Conservation (phyloP, 2,797 vertebrate species). For the Helarctos malayanus region DNA sequence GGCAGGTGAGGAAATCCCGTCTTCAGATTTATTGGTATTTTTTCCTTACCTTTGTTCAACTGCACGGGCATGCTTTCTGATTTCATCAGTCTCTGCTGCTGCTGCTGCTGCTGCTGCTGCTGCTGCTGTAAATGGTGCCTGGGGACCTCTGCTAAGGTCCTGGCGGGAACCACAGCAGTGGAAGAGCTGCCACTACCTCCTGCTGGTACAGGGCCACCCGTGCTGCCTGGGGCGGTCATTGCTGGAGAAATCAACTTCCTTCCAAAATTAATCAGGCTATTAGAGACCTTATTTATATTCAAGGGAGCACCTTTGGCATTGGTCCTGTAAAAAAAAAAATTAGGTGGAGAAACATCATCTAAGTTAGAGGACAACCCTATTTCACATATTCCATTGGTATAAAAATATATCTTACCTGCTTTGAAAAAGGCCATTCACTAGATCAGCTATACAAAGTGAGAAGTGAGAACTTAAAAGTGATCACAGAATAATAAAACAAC, state of each 20-base stretch:
- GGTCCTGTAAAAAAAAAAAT: constrained; percentile 85
- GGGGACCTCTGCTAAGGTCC: constrained; percentile 74
- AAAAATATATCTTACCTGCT: neutral
- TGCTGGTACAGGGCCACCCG: constrained; percentile 87
- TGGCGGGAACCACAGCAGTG: constrained; percentile 70
- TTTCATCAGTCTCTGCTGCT: constrained; percentile 96
- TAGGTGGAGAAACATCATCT: neutral
- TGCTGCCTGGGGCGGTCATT: constrained; percentile 89
- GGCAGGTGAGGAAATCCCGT: neutral
- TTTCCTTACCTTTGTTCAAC: constrained; percentile 95
- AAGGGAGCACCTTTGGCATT: constrained; percentile 92
- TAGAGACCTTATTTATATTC: constrained; percentile 99
- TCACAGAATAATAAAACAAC: neutral
- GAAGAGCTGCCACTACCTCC: constrained; percentile 88
- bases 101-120: constrained; percentile 83
- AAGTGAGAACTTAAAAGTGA: neutral
- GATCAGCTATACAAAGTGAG: neutral
- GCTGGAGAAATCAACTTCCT: constrained; percentile 97
- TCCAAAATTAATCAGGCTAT: constrained; percentile 96
- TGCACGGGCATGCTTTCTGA: constrained; percentile 99
- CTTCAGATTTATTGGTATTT: neutral
- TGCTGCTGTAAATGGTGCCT: constrained; percentile 79
- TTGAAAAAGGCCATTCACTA: neutral
- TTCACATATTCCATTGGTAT: neutral
- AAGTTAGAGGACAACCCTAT: neutral